Conservation (phyloP, 2,888 invertebrate species). For the Melitaea athalia region DNA sequence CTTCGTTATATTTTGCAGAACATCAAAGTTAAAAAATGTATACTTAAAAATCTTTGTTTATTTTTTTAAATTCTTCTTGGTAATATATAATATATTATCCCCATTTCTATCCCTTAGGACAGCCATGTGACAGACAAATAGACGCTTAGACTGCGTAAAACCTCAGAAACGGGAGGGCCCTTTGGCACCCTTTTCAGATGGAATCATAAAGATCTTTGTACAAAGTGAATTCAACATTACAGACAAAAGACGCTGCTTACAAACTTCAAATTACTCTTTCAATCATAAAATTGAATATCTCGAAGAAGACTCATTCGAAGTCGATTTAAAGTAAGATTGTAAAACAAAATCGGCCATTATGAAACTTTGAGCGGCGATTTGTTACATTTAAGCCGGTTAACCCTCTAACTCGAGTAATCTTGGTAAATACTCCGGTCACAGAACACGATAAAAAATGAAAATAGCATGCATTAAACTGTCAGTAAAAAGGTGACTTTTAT, state of each 20-base stretch:
- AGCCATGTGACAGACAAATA: too few relatives aligned
- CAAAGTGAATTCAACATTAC: not conserved
- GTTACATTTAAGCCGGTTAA: slow-evolving; percentile 40
- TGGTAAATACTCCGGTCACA: slow-evolving; percentile 29
- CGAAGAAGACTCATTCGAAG: slow-evolving; percentile 34
- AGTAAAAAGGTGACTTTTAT: too few relatives aligned
- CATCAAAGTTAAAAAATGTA: too few relatives aligned
- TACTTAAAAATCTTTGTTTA: too few relatives aligned
- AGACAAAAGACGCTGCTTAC: not conserved
- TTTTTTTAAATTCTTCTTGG: too few relatives aligned
- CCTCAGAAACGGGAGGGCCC: too few relatives aligned
- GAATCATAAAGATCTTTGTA: not conserved
- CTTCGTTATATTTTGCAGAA: too few relatives aligned
- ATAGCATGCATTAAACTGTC: not conserved
- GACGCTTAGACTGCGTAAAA: too few relatives aligned
- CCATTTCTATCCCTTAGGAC: too few relatives aligned
- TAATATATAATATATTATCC: too few relatives aligned
- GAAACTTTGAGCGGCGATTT: slow-evolving; percentile 43
- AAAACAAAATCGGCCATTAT: slow-evolving; percentile 42
- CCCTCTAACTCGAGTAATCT: slow-evolving; percentile 35
- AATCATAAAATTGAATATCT: slow-evolving; percentile 35
- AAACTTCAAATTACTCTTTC: slow-evolving; percentile 30
- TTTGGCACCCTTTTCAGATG: too few relatives aligned
- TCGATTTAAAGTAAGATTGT: slow-evolving; percentile 38
- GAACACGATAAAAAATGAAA: slow-evolving; percentile 6